These are phyloP conservation scores for Phengaris alcon DNA, from an alignment of 2,888 invertebrate genomes.

Conservation along the genomic window DNA sequence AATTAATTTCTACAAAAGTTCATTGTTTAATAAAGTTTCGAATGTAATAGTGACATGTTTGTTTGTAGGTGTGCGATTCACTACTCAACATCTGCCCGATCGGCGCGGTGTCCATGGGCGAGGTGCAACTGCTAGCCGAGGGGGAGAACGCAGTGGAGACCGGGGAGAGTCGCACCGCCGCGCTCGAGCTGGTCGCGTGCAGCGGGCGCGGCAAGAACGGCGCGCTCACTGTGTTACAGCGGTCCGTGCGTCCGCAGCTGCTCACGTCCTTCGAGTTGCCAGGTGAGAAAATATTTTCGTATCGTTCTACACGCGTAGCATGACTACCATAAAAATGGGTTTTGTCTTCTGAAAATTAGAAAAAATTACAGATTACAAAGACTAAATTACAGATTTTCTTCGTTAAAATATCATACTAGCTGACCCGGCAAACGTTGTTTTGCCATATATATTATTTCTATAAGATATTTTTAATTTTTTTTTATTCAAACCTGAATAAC, in stretches of 20 bases:
- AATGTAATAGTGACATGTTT: too few species aligned
- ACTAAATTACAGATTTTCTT: too few species aligned
- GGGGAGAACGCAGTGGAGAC: constrained; percentile 40
- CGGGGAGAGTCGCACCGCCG: constrained; percentile 32
- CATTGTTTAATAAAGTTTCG: too few species aligned
- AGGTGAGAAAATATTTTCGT: constrained; percentile 58
- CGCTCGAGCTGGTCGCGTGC: constrained; percentile 94
- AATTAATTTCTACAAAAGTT: background rate
- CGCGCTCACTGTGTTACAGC: constrained; percentile 93
- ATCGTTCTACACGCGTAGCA: too few species aligned
- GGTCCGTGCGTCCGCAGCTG: constrained; percentile 89
- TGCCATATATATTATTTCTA: too few species aligned
- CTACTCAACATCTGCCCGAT: constrained; percentile 97
- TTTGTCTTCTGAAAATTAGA: too few species aligned
- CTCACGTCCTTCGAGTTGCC: constrained; percentile 94
- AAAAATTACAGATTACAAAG: too few species aligned
- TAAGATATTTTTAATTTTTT: too few species aligned
- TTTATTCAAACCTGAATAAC: too few species aligned
- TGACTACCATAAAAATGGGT: too few species aligned
- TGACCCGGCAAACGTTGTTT: too few species aligned
- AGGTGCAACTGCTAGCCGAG: constrained; percentile 82
- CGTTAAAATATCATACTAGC: too few species aligned
- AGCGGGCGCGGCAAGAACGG: constrained; percentile 98
- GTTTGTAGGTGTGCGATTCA: constrained; percentile 91
- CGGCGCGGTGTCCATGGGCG: constrained; percentile 95